These are phyloP conservation scores for Cerastis leucographa DNA, from an alignment of 2,888 invertebrate species.

Conservation along the genomic window DNA sequence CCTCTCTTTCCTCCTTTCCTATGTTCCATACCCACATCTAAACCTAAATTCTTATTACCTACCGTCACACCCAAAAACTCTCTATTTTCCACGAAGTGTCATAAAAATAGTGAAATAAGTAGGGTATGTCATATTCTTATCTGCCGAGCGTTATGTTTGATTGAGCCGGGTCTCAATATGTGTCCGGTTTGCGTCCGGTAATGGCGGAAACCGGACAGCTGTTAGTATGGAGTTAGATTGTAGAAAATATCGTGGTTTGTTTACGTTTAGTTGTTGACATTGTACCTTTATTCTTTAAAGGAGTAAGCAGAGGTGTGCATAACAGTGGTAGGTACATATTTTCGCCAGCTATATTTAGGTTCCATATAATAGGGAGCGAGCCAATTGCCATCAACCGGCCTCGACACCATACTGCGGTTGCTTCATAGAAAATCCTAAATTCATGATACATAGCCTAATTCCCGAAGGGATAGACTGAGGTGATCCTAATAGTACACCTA, in stretches of 20 bases:
- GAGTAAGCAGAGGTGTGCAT: neutral
- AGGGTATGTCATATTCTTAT: conserved; percentile 44
- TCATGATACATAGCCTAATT: neutral
- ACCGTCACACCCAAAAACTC: neutral
- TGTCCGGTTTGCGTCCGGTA: conserved; percentile 25
- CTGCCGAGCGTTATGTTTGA: conserved; percentile 21
- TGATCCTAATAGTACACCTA: neutral
- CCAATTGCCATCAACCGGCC: neutral
- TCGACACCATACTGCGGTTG: neutral
- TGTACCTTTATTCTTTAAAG: neutral
- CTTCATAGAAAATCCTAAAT: neutral
- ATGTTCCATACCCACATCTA: neutral
- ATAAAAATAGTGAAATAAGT: conserved; percentile 29
- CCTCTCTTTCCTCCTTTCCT: too few species aligned
- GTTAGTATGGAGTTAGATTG: neutral
- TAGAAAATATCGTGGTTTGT: conserved; percentile 13
- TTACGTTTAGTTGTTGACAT: neutral
- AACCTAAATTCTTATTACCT: neutral
- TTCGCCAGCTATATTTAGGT: neutral
- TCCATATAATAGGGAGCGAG: neutral
- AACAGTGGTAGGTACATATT: neutral
- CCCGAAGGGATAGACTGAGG: neutral
- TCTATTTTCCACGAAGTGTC: conserved; percentile 8
- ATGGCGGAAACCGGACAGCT: conserved; percentile 1
- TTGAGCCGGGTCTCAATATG: conserved; percentile 54